Evolutionary conservation across 1,140 invertebrate species (phyloP).

Genomic region (Magallana gigas): DNA sequence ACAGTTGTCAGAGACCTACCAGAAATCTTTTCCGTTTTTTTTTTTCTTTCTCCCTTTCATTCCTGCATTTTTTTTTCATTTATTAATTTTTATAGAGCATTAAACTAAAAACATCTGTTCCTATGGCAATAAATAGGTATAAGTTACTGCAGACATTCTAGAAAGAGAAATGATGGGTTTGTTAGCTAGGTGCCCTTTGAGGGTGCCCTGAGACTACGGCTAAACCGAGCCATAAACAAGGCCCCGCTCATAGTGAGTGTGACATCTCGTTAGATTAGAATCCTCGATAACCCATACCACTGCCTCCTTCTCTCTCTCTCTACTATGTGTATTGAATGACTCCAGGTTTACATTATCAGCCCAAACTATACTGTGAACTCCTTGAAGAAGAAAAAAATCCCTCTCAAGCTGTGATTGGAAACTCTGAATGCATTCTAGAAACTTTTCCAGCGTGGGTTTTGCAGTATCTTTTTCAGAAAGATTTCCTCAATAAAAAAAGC

Average conservation of each 20-base stretch:
- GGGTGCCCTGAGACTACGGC: not conserved
- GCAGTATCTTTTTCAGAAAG: no score
- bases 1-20: conserved; percentile 13
- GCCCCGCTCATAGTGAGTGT: not conserved
- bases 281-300: not conserved
- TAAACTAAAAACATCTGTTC: conserved; percentile 5
- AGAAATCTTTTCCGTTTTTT: not conserved
- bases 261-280: conserved; percentile 32
- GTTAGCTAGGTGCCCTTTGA: not conserved
- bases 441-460: no score
- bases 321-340: conserved; percentile 22
- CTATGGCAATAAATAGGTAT: not conserved
- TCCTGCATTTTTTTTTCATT: no score
- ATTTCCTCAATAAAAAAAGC: no score
- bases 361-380: not conserved
- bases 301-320: not conserved
- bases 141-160: not conserved
- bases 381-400: not conserved
- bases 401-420: not conserved
- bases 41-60: not conserved
- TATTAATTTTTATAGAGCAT: not conserved
- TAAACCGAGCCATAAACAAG: conserved; percentile 5
- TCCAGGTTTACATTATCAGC: not conserved
- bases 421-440: not conserved
- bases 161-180: conserved; percentile 3